Base-by-base conservation (phyloP, 2,797 vertebrate genomes). In the Paedocypris micromegethes region DNA sequence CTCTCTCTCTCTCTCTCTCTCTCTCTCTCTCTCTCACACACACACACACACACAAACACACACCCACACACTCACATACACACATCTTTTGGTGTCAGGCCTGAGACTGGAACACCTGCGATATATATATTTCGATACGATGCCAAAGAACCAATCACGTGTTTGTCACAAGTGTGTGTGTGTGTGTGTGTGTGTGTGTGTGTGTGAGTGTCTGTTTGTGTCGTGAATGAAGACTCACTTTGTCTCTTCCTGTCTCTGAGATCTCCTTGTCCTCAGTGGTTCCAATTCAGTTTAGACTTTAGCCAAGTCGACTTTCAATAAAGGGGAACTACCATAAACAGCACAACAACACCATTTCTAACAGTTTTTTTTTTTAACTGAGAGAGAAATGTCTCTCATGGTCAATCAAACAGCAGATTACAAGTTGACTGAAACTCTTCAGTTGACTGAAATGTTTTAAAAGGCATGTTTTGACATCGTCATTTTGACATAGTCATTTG, bases 281-380 rank as follows among this genome's bases (percentile, higher is more conserved):
- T 64, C 72, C 67, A 75, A 66, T 43, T 50, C 64, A 43, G 76
- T 69, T 67, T 64, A 76, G 71, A 45, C 66, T 74, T n/a, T 60
- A 71, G 74, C 49, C 45, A 57, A 51, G 73, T 77, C 63, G 62
- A 49, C 75, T 71, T 75, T 75, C 72, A 73, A 66, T 80, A 81
- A 75, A 80, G 56, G 75, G 52, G 68, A 53, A 48, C 61, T 47
- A 50, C 9, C 79, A 72, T 62, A 78, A 61, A 66, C 66, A 82
- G 78, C 85, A 76, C 82, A 83, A 63, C 78, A 73, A 73, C 77
- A 77, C 59, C 80, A 83, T 86, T 87, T 87, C 78, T 23, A 23
- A 23, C 23, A 23, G 40, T 50, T 48, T 52, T 38, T 58, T 63
- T 58, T 73, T 39, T 54, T 64, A 54, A 46, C 53, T 9, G 9